Conservation (phyloP, 2,113 vertebrate genomes). For the Eubucco bourcierii region DNA sequence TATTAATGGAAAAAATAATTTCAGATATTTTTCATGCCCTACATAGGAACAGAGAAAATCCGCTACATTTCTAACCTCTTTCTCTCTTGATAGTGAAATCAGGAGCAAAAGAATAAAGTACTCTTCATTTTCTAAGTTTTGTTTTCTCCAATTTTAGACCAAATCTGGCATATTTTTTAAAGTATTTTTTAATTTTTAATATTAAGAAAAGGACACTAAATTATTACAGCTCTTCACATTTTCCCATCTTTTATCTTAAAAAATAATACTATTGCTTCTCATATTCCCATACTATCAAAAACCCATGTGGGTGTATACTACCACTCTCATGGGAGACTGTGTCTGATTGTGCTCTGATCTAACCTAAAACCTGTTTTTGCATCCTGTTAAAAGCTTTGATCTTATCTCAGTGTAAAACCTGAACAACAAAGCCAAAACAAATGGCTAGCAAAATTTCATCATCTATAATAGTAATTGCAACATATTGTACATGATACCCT, state of each 20-base stretch:
- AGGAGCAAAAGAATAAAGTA: not conserved
- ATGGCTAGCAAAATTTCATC: not conserved
- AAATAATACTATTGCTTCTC: not conserved
- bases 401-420: not conserved
- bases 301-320: not conserved
- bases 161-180: not conserved
- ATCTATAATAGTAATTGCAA: not conserved
- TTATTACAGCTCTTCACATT: not conserved
- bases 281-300: not conserved
- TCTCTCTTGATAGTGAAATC: not conserved
- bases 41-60: not conserved
- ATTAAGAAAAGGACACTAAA: not conserved
- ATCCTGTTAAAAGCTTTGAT: not conserved
- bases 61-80: not conserved
- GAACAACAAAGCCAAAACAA: not conserved
- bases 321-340: not conserved
- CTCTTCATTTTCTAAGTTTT: not conserved
- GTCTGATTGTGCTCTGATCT: not conserved
- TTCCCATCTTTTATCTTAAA: not conserved
- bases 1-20: not conserved
- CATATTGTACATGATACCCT: accelerated
- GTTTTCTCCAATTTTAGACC: too few relatives aligned
- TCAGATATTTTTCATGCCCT: not conserved
- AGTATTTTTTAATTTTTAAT: not conserved
- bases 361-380: not conserved